Evolutionary conservation across 2,888 invertebrate species (phyloP).

Genomic region (Adela reaumurella): DNA sequence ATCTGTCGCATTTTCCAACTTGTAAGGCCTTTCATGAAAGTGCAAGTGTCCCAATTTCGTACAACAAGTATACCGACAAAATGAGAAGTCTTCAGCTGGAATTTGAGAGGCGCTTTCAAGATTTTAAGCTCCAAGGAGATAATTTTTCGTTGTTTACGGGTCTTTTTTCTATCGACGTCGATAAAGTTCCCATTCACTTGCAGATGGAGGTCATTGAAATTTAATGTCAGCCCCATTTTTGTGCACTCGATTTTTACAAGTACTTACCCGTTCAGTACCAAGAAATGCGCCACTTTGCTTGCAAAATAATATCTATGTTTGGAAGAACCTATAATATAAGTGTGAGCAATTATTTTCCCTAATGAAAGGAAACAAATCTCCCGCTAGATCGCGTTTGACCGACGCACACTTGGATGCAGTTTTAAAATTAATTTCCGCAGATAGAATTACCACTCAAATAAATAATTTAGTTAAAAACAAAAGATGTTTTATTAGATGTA

Average conservation of each 20-base stretch:
- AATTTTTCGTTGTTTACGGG: not conserved
- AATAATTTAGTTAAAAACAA: too few relatives aligned
- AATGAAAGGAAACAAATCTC: slow-evolving; percentile 5
- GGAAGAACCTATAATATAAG: slow-evolving; percentile 11
- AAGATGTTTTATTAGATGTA: too few relatives aligned
- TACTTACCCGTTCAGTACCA: slow-evolving; percentile 7
- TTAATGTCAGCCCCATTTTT: slow-evolving; percentile 11
- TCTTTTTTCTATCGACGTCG: slow-evolving; percentile 4
- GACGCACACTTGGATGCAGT: slow-evolving; percentile 6
- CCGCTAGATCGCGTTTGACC: slow-evolving; percentile 4
- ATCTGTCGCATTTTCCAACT: slow-evolving; percentile 9
- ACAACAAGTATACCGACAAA: slow-evolving; percentile 5
- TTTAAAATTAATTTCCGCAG: slow-evolving; percentile 5
- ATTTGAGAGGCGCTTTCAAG: slow-evolving; percentile 11
- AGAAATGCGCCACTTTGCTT: slow-evolving; percentile 6
- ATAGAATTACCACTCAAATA: not conserved
- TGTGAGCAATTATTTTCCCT: slow-evolving; percentile 11
- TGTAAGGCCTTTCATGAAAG: slow-evolving; percentile 7
- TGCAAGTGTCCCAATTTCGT: slow-evolving; percentile 4
- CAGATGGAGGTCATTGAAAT: slow-evolving; percentile 9
- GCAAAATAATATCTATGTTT: slow-evolving; percentile 9
- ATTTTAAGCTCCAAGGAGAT: slow-evolving; percentile 10
- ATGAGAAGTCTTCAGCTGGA: slow-evolving; percentile 6
- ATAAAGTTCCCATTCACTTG: slow-evolving; percentile 9
- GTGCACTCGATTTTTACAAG: slow-evolving; percentile 9